Evolutionary conservation across 2,888 invertebrate genomes (phyloP).

Genomic region (Sinotaia quadrata): DNA sequence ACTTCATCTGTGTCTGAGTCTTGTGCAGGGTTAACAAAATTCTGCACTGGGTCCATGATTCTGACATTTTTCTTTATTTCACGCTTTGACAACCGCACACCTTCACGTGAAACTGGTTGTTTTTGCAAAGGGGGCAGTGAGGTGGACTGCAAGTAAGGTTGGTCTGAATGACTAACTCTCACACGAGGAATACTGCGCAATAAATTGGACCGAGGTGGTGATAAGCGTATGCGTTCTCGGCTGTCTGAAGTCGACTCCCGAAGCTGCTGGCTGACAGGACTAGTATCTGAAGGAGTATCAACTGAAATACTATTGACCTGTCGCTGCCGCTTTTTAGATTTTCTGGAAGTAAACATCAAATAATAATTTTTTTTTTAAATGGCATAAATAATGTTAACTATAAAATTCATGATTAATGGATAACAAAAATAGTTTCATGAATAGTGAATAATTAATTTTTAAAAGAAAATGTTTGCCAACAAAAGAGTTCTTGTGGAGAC

Average conservation of each 20-base stretch:
- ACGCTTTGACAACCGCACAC: not conserved
- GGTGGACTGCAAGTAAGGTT: not conserved
- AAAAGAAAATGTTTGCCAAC: no score
- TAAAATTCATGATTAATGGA: no score
- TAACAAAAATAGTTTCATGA: no score
- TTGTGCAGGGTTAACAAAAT: not conserved
- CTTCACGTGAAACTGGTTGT: not conserved
- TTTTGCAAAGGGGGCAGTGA: not conserved
- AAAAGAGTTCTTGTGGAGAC: no score
- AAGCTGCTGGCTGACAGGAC: not conserved
- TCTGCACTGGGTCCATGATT: not conserved
- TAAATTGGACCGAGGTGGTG: no score
- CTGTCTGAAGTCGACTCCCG: not conserved
- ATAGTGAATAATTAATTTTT: no score
- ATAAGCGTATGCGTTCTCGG: not conserved
- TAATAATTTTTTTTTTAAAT: no score
- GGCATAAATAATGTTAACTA: no score
- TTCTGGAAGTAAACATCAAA: not conserved
- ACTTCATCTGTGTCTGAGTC: not conserved
- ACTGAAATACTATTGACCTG: not conserved
- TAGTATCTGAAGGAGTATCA: not conserved
- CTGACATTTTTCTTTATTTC: not conserved
- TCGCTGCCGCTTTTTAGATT: conserved; percentile 6
- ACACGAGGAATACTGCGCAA: no score
- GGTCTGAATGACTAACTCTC: conserved; percentile 7